Evolutionary conservation across 2,888 invertebrate species (phyloP).

Genomic region (Apamea crenata): DNA sequence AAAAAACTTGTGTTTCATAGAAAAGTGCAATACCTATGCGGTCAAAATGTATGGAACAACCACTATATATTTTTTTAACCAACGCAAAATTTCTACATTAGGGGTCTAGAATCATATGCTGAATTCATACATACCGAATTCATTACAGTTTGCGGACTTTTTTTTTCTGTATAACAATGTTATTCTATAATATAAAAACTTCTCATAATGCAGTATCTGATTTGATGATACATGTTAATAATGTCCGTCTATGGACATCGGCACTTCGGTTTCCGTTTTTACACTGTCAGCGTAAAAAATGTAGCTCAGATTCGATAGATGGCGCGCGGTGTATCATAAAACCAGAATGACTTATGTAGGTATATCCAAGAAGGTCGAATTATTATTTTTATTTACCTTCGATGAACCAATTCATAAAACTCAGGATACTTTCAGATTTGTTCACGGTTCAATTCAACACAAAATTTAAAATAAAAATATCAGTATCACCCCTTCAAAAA

Average conservation of each 20-base stretch:
- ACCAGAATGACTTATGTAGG: no score
- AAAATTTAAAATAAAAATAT: constrained; percentile 25
- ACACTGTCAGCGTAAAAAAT: constrained; percentile 23
- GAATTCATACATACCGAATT: neutral
- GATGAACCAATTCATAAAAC: neutral
- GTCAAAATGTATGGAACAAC: neutral
- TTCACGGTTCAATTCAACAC: neutral
- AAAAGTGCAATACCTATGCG: no score
- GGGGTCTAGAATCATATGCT: neutral
- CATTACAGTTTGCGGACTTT: neutral
- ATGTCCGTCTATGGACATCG: neutral
- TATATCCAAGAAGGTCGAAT: neutral
- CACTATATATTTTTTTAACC: neutral
- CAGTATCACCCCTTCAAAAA: constrained; percentile 44
- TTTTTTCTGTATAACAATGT: neutral
- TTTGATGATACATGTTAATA: neutral
- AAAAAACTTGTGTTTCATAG: no score
- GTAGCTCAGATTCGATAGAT: constrained; percentile 35
- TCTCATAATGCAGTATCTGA: neutral
- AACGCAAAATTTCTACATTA: no score
- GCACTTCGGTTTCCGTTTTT: neutral
- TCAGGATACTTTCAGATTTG: neutral
- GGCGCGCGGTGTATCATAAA: constrained; percentile 37
- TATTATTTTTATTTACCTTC: neutral
- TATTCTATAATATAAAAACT: neutral